Conservation (phyloP, 2,797 vertebrate genomes). For the Acanthurus lineatus region DNA sequence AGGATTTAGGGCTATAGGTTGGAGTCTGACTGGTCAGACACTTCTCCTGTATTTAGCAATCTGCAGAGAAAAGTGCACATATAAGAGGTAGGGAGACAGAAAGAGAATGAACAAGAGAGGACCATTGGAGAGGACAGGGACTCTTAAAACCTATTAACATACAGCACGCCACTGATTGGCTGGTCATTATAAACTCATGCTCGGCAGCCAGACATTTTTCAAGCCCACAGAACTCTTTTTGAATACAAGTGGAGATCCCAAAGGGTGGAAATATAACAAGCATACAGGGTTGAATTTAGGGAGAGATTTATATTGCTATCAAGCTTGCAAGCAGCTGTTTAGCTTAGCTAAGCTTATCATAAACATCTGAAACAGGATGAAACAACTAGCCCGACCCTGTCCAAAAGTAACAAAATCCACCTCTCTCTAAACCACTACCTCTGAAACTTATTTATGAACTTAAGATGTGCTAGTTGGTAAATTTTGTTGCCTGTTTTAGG, state of each 20-base stretch:
- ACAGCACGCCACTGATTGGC: not conserved
- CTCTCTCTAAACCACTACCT: not conserved
- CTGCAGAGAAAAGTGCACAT: conserved; percentile 17
- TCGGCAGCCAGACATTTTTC: conserved; percentile 12
- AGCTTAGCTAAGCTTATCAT: not conserved
- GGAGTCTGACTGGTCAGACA: conserved; percentile 35
- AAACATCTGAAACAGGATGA: not conserved
- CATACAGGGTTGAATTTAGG: not conserved
- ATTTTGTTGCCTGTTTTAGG: not conserved
- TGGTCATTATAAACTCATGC: not conserved
- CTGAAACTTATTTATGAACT: not conserved
- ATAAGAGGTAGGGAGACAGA: conserved; percentile 4
- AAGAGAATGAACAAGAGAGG: not conserved
- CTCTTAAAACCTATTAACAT: conserved; percentile 14
- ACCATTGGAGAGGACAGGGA: not conserved
- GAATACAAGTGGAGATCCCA: not conserved
- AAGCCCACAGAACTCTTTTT: conserved; percentile 2
- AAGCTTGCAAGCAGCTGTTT: too few relatives aligned
- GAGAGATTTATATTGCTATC: too few relatives aligned
- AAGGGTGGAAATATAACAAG: conserved; percentile 17
- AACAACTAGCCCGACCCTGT: not conserved
- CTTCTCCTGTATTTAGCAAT: conserved; percentile 41
- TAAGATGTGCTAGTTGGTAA: not conserved
- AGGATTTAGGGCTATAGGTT: conserved; percentile 77
- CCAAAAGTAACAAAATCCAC: not conserved